phyloP scores from a whole-genome alignment of 2,797 vertebrate species.

The Todus mexicanus region DNA sequence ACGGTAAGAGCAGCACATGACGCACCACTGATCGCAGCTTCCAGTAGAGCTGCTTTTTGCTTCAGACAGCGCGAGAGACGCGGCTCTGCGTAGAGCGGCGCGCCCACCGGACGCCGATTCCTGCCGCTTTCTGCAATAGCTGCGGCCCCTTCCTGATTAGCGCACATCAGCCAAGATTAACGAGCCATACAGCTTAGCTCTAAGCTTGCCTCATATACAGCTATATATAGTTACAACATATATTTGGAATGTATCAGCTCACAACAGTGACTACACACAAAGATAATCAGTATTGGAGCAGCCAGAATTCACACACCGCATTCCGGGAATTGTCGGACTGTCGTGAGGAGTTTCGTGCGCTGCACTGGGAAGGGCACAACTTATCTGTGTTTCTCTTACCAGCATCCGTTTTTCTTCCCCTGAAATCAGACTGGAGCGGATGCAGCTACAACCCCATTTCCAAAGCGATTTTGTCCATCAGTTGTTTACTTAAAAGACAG shows the following conservation, averaged over 20 bases:
- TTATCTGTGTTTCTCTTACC: not conserved
- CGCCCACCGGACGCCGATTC: accelerated
- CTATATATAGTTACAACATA: not conserved
- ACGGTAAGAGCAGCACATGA: not conserved
- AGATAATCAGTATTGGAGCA: accelerated
- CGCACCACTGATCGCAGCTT: not conserved
- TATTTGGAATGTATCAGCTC: not conserved
- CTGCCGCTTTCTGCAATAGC: not conserved
- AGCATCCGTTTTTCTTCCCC: not conserved
- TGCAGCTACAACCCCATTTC: not conserved
- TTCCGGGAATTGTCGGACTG: not conserved
- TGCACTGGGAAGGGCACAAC: not conserved
- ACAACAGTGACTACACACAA: not conserved
- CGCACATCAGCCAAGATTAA: not conserved
- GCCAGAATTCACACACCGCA: not conserved
- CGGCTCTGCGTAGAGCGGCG: not conserved
- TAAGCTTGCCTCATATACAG: accelerated
- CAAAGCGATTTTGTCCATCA: not conserved
- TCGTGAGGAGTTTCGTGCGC: accelerated
- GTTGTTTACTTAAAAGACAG: not conserved
- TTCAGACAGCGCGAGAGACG: not conserved
- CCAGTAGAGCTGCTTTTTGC: not conserved
- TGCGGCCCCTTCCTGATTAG: accelerated
- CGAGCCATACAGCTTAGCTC: not conserved
- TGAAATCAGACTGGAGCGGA: not conserved